Conservation (phyloP, 64 coral and sea anemone species). For the Montipora sp. region DNA sequence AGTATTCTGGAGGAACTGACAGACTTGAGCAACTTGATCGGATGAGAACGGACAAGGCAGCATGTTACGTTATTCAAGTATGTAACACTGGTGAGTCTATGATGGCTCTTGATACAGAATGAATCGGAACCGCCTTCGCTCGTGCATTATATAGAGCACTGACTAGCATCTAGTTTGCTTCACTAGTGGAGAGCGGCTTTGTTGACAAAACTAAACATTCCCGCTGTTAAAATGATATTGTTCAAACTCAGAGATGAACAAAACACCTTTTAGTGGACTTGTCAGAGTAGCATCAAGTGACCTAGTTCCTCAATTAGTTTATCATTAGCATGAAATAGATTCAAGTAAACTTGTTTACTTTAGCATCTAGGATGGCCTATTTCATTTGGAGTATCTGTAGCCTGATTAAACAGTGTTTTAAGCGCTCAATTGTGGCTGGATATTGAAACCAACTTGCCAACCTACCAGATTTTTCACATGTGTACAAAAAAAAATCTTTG, state of each 20-base stretch:
- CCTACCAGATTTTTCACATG: constrained; percentile 35
- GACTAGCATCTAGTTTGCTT: constrained; percentile 22
- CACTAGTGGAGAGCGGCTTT: constrained; percentile 44
- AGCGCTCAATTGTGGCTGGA: constrained; percentile 77
- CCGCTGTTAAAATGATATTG: constrained; percentile 83
- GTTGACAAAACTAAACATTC: constrained; percentile 80
- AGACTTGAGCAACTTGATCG: constrained; percentile 82
- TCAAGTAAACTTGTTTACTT: constrained; percentile 88
- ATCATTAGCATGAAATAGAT: constrained; percentile 99
- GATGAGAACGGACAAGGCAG: constrained; percentile 85
- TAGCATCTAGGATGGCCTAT: constrained; percentile 80
- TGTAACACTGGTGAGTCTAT: neutral
- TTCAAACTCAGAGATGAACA: constrained; percentile 78
- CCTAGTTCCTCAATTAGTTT: constrained; percentile 81
- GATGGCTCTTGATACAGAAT: neutral
- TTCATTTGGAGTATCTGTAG: constrained; percentile 92
- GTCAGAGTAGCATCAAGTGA: constrained; percentile 84
- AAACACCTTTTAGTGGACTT: constrained; percentile 95
- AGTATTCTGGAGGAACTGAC: constrained; percentile 89
- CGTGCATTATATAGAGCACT: constrained; percentile 10
- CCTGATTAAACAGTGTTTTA: constrained; percentile 93
- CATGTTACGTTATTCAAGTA: constrained; percentile 47
- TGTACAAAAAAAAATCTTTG: neutral
- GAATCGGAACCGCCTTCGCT: neutral
- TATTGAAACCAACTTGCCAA: constrained; percentile 68